Evolutionary conservation across 23 tunicate species (phyloP).

Genomic region (Halocynthia aurantium): DNA sequence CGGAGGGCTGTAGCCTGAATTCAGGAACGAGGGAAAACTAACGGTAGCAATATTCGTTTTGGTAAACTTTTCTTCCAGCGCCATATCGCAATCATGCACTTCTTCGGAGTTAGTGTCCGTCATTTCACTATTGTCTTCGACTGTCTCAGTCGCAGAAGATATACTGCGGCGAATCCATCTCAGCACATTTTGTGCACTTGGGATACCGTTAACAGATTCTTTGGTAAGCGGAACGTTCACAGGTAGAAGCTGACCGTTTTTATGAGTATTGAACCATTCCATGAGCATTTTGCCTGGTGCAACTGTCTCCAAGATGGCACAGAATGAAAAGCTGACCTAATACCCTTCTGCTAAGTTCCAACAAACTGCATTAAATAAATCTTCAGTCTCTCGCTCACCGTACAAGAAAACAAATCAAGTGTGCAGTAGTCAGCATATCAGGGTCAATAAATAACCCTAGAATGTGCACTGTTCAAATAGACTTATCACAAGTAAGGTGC

Average conservation of each 20-base stretch:
- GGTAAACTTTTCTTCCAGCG: too few species aligned
- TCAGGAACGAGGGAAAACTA: constrained; percentile 12
- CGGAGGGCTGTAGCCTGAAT: background rate
- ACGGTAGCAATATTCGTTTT: background rate
- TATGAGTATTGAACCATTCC: constrained; percentile 1
- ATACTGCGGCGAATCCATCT: constrained; percentile 25
- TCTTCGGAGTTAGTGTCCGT: background rate
- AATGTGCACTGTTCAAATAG: too few species aligned
- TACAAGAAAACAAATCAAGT: too few species aligned
- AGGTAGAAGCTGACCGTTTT: background rate
- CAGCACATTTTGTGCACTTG: background rate
- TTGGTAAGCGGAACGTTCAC: background rate
- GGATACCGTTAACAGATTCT: background rate
- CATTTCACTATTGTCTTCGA: background rate
- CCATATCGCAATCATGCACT: too few species aligned
- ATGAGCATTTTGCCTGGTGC: background rate
- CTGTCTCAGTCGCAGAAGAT: constrained; percentile 17
- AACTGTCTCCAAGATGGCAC: too few species aligned
- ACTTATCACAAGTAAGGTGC: too few species aligned
- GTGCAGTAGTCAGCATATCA: too few species aligned
- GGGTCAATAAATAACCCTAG: too few species aligned
- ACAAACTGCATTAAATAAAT: too few species aligned
- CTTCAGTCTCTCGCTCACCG: too few species aligned
- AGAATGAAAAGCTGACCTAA: too few species aligned
- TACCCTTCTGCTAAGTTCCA: too few species aligned